Percentiles rank a stretch among this genome's conserved stretches.
phyloP scores from a whole-genome alignment of 2,888 invertebrate genomes.

The Sepiola atlantica region DNA sequence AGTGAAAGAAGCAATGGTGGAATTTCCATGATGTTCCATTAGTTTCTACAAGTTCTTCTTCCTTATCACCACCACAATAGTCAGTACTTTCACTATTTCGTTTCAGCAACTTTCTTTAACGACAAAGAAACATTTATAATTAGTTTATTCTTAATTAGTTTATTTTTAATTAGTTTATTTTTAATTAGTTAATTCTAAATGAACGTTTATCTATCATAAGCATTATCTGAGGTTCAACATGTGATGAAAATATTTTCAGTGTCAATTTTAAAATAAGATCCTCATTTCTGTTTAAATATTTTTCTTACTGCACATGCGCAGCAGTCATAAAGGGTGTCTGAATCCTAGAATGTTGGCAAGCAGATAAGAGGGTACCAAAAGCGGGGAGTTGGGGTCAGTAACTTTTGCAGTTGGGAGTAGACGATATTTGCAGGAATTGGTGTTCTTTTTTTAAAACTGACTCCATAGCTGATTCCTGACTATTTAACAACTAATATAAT shows the following conservation, averaged over 20 bases:
- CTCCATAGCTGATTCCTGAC: too few relatives aligned
- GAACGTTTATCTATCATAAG: too few relatives aligned
- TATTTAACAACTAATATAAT: too few relatives aligned
- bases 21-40: too few relatives aligned
- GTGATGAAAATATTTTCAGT: background rate
- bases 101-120: background rate
- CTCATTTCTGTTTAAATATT: background rate
- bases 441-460: too few relatives aligned
- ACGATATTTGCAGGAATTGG: too few relatives aligned
- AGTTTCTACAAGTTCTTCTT: background rate
- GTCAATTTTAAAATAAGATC: background rate
- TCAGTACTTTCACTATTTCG: background rate
- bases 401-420: too few relatives aligned
- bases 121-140: background rate
- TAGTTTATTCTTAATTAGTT: background rate
- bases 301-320: background rate
- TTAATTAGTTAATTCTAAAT: background rate
- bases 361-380: too few relatives aligned
- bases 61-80: background rate
- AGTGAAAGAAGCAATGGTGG: too few relatives aligned
- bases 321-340: too few relatives aligned
- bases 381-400: too few relatives aligned
- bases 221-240: background rate
- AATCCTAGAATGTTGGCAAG: too few relatives aligned
- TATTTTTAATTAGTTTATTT: background rate